Base-by-base conservation (phyloP, 2,888 invertebrate genomes). In the Cartodere bifasciata region DNA sequence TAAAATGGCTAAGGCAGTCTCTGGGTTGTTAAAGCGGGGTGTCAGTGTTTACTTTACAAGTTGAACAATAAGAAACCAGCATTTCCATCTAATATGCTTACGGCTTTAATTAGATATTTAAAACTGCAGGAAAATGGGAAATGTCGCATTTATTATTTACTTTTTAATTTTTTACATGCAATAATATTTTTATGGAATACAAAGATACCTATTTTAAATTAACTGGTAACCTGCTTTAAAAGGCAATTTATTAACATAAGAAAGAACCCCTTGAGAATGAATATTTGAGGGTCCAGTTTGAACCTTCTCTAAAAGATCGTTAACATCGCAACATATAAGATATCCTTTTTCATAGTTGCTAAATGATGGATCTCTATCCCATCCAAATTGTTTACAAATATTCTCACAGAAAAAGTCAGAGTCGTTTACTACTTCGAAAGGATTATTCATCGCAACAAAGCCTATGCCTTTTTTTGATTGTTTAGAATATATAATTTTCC, bases 131-230 rank as follows among this genome's bases (percentile, higher is more conserved):
- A 7, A 17, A 17, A 31, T 31, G 38, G 43, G 44, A 48, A 43
- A 44, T 42, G 40, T 43, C 37, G 39, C 43, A 43, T 48, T 42
- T 44, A 47, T 48, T 47, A 48, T 48, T 48, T 47, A 48, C 42
- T 41, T 42, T 45, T 48, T 47, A 46, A 48, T 48, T 48, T 48
- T n/a, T n/a, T n/a, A n/a, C n/a, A n/a, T n/a, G n/a, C n/a, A n/a
- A n/a, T n/a, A n/a, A n/a, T n/a, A n/a, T n/a, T n/a, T n/a, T n/a
- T n/a, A n/a, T n/a, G n/a, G n/a, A n/a, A n/a, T n/a, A n/a, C n/a
- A n/a, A n/a, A n/a, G n/a, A n/a, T n/a, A n/a, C n/a, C n/a, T n/a
- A n/a, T n/a, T n/a, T n/a, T n/a, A n/a, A n/a, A n/a, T n/a, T n/a
- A n/a, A n/a, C n/a, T n/a, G n/a, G n/a, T n/a, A n/a, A n/a, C n/a